A percentile compares a stretch with the other conserved stretches of the same genome.
phyloP scores from a whole-genome alignment of 2,888 invertebrate genomes.

The Ochlodes sylvanus region DNA sequence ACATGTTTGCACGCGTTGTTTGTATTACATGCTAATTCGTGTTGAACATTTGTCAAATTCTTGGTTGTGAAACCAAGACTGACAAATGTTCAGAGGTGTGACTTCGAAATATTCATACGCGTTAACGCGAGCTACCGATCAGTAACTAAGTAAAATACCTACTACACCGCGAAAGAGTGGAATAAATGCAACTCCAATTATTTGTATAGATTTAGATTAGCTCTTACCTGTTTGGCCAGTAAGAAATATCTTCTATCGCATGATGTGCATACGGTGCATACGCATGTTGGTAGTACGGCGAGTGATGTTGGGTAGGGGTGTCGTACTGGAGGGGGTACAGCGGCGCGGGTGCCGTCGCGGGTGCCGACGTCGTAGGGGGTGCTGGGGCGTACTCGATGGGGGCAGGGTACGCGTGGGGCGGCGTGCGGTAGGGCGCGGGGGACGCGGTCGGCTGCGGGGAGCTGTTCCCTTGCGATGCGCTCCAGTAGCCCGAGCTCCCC shows the following conservation, averaged over 20 bases:
- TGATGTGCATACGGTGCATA: conserved; percentile 80
- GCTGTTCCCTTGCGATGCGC: conserved; percentile 68
- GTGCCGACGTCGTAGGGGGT: conserved; percentile 62
- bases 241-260: conserved; percentile 79
- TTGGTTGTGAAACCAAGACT: not conserved
- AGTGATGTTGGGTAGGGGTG: conserved; percentile 71
- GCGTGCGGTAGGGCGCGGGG: conserved; percentile 74
- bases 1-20: not conserved
- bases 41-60: too few relatives aligned
- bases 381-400: conserved; percentile 73
- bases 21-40: not conserved
- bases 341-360: conserved; percentile 67
- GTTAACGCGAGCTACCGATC: not conserved
- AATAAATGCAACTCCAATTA: too few relatives aligned
- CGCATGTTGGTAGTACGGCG: conserved; percentile 78
- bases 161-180: too few relatives aligned
- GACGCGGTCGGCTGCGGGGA: conserved; percentile 74
- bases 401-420: conserved; percentile 76
- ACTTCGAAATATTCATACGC: not conserved
- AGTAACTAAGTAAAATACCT: not conserved
- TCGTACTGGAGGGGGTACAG: conserved; percentile 78
- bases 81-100: not conserved
- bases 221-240: conserved; percentile 77
- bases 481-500: conserved; percentile 74
- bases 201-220: too few relatives aligned